Evolutionary conservation across 2,797 vertebrate genomes (phyloP).

Genomic region (Enteromius thamalakanensis): DNA sequence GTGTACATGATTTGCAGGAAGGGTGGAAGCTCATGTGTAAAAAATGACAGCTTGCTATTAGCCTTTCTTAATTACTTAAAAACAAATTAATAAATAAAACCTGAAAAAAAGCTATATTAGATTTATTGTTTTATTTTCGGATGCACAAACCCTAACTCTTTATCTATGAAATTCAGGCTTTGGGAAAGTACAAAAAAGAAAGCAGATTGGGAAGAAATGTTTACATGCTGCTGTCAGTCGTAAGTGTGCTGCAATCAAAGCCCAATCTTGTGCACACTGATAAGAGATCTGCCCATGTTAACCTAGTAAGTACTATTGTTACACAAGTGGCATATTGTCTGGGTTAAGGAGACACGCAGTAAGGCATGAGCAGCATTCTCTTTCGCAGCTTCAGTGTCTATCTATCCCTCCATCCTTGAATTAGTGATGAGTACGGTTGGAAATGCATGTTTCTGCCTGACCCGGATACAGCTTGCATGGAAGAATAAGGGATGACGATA

Average conservation of each 20-base stretch:
- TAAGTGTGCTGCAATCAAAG: conserved; percentile 45
- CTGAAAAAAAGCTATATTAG: too few relatives aligned
- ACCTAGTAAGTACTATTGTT: conserved; percentile 49
- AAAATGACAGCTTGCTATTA: too few relatives aligned
- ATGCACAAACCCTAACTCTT: neutral
- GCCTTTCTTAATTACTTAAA: too few relatives aligned
- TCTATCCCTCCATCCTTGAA: conserved; percentile 66
- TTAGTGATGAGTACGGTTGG: conserved; percentile 74
- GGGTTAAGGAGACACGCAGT: conserved; percentile 28
- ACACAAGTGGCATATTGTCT: conserved; percentile 38
- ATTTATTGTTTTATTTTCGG: neutral
- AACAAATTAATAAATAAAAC: neutral
- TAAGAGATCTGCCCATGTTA: conserved; percentile 47
- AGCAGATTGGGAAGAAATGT: neutral
- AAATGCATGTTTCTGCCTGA: conserved; percentile 66
- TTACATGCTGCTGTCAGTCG: conserved; percentile 19
- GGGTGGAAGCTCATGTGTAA: too few relatives aligned
- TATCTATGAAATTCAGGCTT: neutral
- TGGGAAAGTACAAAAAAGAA: neutral
- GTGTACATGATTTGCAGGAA: too few relatives aligned
- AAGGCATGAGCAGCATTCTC: conserved; percentile 49
- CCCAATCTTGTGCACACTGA: conserved; percentile 37
- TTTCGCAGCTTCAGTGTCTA: conserved; percentile 24
- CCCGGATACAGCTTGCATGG: conserved; percentile 66
- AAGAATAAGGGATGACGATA: conserved; percentile 59